Evolutionary conservation across 2,888 invertebrate species (phyloP).

Genomic region (Macrosiphum euphorbiae): DNA sequence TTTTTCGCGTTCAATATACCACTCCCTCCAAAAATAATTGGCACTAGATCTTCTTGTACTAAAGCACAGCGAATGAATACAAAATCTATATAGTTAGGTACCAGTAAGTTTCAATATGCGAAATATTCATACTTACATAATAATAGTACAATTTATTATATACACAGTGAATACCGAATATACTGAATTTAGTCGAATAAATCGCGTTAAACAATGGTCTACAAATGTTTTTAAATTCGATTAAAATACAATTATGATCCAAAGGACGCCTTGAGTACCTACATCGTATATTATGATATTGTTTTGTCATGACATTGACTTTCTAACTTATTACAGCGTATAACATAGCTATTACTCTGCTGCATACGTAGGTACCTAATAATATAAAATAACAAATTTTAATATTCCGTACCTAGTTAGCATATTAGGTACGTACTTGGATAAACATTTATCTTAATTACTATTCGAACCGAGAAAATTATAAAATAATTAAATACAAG

Average conservation of each 20-base stretch:
- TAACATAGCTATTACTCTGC: not conserved
- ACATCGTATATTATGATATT: not conserved
- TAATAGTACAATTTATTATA: not conserved
- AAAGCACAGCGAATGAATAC: not conserved
- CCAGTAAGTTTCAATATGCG: not conserved
- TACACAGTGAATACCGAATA: not conserved
- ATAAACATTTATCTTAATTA: not conserved
- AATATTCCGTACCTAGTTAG: not conserved
- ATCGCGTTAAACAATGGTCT: not conserved
- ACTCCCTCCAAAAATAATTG: not conserved
- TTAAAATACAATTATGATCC: not conserved
- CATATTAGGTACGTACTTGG: not conserved
- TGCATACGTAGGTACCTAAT: not conserved
- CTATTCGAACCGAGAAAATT: not conserved
- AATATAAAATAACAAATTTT: not conserved
- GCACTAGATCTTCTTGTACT: not conserved
- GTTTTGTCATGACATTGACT: not conserved
- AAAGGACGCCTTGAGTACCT: conserved; percentile 2
- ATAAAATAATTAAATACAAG: not conserved
- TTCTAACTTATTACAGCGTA: not conserved
- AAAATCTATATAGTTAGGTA: not conserved
- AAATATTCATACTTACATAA: not conserved
- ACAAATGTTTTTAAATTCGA: not conserved
- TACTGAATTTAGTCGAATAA: not conserved
- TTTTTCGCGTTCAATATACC: not conserved